Evolutionary conservation across 2,797 vertebrate species (phyloP).

Genomic region (Phoebastria nigripes): DNA sequence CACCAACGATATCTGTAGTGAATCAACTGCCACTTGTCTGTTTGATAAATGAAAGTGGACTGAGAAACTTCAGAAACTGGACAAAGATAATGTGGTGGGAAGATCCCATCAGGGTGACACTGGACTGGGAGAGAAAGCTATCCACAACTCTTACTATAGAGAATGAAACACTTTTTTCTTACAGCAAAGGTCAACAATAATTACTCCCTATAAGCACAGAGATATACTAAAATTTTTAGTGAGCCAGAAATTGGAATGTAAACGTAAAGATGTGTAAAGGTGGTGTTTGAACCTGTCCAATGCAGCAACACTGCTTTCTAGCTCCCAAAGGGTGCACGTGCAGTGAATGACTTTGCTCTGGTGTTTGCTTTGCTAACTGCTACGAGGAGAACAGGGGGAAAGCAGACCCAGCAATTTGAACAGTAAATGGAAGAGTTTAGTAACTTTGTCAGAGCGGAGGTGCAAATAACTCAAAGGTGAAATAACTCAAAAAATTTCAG

Average conservation of each 20-base stretch:
- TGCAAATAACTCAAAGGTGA: not conserved
- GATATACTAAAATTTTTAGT: not conserved
- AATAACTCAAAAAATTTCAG: not conserved
- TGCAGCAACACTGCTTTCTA: not conserved
- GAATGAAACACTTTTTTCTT: not conserved
- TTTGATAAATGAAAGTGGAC: not conserved
- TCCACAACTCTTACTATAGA: not conserved
- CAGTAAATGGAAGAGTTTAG: not conserved
- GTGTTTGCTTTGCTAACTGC: not conserved
- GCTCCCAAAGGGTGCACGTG: accelerated
- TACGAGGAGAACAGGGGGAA: accelerated
- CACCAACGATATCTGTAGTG: not conserved
- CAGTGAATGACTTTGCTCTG: not conserved
- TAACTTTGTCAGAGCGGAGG: not conserved
- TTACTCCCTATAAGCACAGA: not conserved
- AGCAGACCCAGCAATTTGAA: not conserved
- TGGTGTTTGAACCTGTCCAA: accelerated
- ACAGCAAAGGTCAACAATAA: not conserved
- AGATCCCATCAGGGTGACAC: not conserved
- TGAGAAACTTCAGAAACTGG: not conserved
- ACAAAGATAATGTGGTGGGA: not conserved
- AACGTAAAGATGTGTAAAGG: not conserved
- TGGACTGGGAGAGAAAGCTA: not conserved
- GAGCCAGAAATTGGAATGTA: not conserved
- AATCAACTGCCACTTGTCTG: not conserved